Conservation (phyloP, 2,797 vertebrate species). For the Perodicticus potto region DNA sequence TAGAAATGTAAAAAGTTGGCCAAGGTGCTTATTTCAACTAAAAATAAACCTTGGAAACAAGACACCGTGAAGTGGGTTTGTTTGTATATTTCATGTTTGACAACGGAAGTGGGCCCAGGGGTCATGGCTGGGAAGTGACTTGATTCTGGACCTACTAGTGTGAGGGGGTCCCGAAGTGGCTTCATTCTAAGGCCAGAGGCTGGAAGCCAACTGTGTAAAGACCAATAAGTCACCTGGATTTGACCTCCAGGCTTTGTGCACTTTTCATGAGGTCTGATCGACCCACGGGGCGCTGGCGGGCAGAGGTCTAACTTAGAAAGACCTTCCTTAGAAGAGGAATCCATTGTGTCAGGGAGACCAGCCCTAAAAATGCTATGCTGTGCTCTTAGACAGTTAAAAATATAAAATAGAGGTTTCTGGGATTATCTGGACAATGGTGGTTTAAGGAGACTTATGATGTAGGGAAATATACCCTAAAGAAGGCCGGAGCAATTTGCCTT, state of each 20-base stretch:
- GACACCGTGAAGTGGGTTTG: neutral
- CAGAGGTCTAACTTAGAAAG: too few species aligned
- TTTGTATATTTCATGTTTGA: neutral
- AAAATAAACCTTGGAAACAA: constrained; percentile 57
- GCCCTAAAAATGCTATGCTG: neutral
- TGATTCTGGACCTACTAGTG: neutral
- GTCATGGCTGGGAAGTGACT: neutral
- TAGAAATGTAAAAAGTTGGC: neutral
- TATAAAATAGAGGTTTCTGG: neutral
- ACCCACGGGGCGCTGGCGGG: fast-evolving
- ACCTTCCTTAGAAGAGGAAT: neutral
- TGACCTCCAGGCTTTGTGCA: neutral
- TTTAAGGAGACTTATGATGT: neutral
- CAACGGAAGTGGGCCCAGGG: neutral
- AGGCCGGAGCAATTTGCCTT: neutral
- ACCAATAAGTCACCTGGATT: neutral
- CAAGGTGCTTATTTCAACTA: constrained; percentile 36
- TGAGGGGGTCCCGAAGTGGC: neutral
- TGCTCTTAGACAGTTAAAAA: neutral
- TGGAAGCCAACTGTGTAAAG: neutral
- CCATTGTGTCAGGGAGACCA: neutral
- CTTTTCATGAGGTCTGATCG: fast-evolving
- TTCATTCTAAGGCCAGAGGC: constrained; percentile 34
- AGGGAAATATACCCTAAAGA: neutral
- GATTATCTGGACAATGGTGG: constrained; percentile 6